Base-by-base conservation (phyloP, 92 coral and sea anemone genomes). In the Actinostola sp. region DNA sequence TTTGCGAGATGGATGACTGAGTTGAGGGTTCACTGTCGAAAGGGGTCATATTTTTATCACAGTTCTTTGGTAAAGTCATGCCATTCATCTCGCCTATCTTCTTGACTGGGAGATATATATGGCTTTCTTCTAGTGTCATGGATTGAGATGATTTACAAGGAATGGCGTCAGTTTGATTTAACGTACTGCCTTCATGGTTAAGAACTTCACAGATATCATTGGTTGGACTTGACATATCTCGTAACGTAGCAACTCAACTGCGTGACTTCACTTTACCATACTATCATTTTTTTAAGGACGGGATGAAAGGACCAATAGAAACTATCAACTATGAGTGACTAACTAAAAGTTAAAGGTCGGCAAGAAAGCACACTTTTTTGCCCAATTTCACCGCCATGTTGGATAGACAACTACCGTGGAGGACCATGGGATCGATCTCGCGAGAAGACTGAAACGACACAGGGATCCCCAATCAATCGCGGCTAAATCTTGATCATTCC, bases 81-180 rank as follows among this genome's bases (percentile, higher is more conserved):
- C 96, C 96, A 73, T 90, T 90, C 35, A 90, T 73, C 63, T 90
- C 96, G 66, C 81, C 67, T 54, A 90, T 76, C 27, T 77, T 86
- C 65, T 89, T 85, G 32, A 64, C 81, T 34, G 63, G 24, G 9
- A 75, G 59, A 75, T 72, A 64, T 41, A 36, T 19, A 35, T 50
- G 60, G 17, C 20, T 52, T 32, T 56, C 77, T 39, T 63, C 64
- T 21, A 38, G 19, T 33, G 28, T 42, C 63, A 64, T 59, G 57
- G 35, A 87, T 85, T 44, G 45, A 61, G 42, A 20, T 26, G 81
- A 29, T 38, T 63, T 51, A 19, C 49, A 42, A 13, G 65, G 23
- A 29, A 49, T 11, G 62, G 27, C 57, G 56, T 50, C 49, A 30
- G 25, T 10, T 39, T 19, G 19, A 38, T 32, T 60, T 50, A 51